These are phyloP conservation scores for Apis laboriosa DNA, from an alignment of 1,140 invertebrate species.

Conservation along the genomic window DNA sequence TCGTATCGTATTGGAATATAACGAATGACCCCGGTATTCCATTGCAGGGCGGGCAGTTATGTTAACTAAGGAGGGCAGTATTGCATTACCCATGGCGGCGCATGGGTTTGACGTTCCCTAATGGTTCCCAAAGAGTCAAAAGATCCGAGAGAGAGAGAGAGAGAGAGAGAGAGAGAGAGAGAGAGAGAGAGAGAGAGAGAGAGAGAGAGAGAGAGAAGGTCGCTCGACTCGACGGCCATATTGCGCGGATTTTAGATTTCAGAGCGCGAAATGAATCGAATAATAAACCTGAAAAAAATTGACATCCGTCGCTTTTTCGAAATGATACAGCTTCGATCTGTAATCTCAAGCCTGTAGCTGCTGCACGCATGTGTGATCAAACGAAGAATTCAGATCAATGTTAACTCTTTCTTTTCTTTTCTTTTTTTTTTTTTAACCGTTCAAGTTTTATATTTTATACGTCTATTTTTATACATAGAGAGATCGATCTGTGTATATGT, in stretches of 20 bases:
- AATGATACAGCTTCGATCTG: background rate
- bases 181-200: background rate
- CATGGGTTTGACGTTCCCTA: background rate
- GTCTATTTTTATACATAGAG: constrained; percentile 51
- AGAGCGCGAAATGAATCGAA: constrained; percentile 3
- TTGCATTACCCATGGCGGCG: too few species aligned
- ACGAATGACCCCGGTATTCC: too few species aligned
- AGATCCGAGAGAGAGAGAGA: background rate
- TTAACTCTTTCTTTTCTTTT: constrained; percentile 3
- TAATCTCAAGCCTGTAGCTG: background rate
- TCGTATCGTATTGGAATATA: too few species aligned
- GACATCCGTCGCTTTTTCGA: background rate
- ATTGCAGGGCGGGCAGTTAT: too few species aligned
- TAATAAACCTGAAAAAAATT: background rate
- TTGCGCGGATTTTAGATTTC: background rate
- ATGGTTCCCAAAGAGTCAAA: constrained; percentile 3
- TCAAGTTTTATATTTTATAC: constrained; percentile 48
- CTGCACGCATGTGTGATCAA: constrained; percentile 29
- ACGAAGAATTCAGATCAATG: constrained; percentile 41
- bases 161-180: too few species aligned
- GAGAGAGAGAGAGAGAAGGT: too few species aligned
- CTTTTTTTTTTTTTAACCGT: constrained; percentile 20
- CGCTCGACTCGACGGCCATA: constrained; percentile 4
- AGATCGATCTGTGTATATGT: constrained; percentile 61
- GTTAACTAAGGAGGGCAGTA: too few species aligned